phyloP scores from a whole-genome alignment of 2,113 vertebrate genomes.

The Dicaeum eximium region DNA sequence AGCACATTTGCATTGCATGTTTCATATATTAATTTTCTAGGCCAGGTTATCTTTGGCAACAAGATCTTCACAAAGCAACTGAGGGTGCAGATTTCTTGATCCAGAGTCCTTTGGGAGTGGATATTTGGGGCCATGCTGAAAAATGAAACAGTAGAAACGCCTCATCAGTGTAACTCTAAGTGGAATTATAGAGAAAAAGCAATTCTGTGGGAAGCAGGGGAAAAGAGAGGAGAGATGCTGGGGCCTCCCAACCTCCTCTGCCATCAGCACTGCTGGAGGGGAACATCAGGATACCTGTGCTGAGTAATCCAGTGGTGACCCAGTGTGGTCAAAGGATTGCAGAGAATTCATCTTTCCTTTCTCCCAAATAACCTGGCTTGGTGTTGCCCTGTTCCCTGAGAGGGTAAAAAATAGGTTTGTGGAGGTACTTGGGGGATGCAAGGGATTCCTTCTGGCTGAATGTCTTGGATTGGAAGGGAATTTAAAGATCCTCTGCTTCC shows the following conservation, averaged over 20 bases:
- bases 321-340: not conserved
- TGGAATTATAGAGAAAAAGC: not conserved
- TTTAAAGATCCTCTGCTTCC: not conserved
- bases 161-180: not conserved
- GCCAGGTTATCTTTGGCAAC: slow-evolving; percentile 51
- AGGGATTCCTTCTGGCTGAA: not conserved
- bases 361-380: not conserved
- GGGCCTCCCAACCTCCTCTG: not conserved
- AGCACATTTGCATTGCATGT: not conserved
- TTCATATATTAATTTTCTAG: slow-evolving; percentile 39
- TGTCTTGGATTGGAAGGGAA: not conserved
- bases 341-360: not conserved
- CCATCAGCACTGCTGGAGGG: not conserved
- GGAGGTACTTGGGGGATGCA: rapidly evolving
- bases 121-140: not conserved
- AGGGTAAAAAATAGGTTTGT: not conserved
- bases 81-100: slow-evolving; percentile 10
- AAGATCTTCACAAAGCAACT: slow-evolving; percentile 1
- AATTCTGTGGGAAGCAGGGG: not conserved
- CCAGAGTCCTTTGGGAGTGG: not conserved
- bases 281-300: too few relatives aligned
- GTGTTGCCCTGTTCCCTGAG: not conserved
- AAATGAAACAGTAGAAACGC: not conserved
- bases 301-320: not conserved
- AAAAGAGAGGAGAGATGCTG: not conserved